Evolutionary conservation across 2,113 vertebrate species (phyloP), one percentile per base, ranked within the genome.

Genomic region (Myrmophylax atrothorax): DNA sequence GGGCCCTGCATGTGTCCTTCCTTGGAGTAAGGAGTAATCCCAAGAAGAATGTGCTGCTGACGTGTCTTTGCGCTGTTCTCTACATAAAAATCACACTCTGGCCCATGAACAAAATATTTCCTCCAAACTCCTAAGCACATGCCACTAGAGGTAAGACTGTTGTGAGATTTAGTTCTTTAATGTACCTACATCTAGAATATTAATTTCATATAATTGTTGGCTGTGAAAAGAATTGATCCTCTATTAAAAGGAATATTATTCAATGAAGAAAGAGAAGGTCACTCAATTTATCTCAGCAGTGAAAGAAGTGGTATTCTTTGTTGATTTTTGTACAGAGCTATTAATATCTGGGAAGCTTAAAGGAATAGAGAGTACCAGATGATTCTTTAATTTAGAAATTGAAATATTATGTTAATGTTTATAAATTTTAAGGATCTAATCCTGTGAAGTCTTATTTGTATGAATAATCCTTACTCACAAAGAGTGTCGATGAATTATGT

Each of bases 321-420:
- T 46, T 68, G 44, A 83, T 80, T 97, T 94, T 87, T 76, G n/a
- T 58, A 84, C 60, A 74, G 79, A 77, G n/a, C 46, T 91, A 69
- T 84, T 66, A 84, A 84, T 69, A 67, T 38, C 35, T 87, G 18
- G 29, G 69, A 94, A 78, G n/a, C 62, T 81, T 47, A 91, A 93
- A 89, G 81, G 40, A 96, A 87, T 64, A 76, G 8, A 78, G 68
- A 40, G 44, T 72, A 81, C 20, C 56, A 60, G 49, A 70, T 84
- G 47, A 91, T 56, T 90, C 60, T 79, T 94, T 89, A 85, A 84
- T 88, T 78, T 85, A 93, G 28, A 11, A 50, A 78, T 14, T 68
- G 33, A 88, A 95, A 86, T 78, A 78, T 76, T 93, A 93, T 78
- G 28, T 76, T 76, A 88, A 76, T 91, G 28, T 84, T 93, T 92